phyloP scores from a whole-genome alignment of 2,888 invertebrate species.

The Nomada lathburiana region DNA sequence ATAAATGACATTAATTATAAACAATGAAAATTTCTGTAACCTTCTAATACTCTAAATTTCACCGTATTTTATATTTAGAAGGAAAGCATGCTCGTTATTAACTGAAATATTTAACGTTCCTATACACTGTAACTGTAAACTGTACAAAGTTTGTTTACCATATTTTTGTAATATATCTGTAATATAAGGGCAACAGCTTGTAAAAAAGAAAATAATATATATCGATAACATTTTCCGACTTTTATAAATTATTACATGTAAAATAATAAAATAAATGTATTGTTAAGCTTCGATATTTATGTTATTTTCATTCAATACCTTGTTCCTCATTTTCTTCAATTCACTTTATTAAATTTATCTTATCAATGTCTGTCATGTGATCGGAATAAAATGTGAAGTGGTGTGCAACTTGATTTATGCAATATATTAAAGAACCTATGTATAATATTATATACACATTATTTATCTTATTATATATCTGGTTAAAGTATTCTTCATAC shows the following conservation, averaged over 20 bases:
- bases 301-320: not conserved
- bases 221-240: slow-evolving; percentile 1
- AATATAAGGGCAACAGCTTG: slow-evolving; percentile 43
- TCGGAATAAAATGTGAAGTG: slow-evolving; percentile 6
- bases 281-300: not conserved
- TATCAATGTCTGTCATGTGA: not conserved
- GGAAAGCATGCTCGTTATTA: slow-evolving; percentile 22
- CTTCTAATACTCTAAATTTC: slow-evolving; percentile 17
- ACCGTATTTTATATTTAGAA: slow-evolving; percentile 3
- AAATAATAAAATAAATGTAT: slow-evolving; percentile 23
- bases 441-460: not conserved
- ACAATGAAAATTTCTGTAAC: slow-evolving; percentile 39
- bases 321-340: not conserved
- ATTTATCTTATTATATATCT: not conserved
- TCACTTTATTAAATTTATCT: not conserved
- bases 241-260: slow-evolving; percentile 32
- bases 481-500: not conserved
- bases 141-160: slow-evolving; percentile 40
- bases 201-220: slow-evolving; percentile 53
- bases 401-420: slow-evolving; percentile 24
- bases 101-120: slow-evolving; percentile 66
- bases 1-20: slow-evolving; percentile 26
- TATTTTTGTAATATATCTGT: slow-evolving; percentile 54
- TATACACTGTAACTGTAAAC: slow-evolving; percentile 46
- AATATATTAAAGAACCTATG: slow-evolving; percentile 27